Evolutionary conservation across 2,797 vertebrate genomes (phyloP).

Genomic region (Carapus acus): DNA sequence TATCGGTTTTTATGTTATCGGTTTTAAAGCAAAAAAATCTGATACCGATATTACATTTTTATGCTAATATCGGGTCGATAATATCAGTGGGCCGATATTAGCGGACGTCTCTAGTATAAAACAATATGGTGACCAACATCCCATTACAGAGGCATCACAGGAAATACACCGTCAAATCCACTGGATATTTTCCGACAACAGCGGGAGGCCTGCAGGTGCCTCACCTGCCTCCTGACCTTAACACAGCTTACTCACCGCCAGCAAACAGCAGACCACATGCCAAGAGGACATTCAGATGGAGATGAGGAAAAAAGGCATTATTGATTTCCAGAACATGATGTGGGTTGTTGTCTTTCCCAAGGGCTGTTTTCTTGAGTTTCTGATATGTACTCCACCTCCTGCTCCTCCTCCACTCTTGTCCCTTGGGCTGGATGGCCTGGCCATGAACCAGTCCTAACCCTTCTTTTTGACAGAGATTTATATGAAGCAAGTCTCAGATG

Average conservation of each 20-base stretch:
- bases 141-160: slow-evolving; percentile 32
- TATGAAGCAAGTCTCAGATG: slow-evolving; percentile 30
- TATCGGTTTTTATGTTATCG: too few relatives aligned
- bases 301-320: slow-evolving; percentile 39
- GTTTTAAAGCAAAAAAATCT: too few relatives aligned
- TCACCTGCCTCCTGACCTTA: slow-evolving; percentile 64
- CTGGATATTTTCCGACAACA: slow-evolving; percentile 53
- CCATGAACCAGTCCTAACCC: slow-evolving; percentile 46
- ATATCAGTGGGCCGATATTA: too few relatives aligned
- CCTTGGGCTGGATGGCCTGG: slow-evolving; percentile 38
- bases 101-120: too few relatives aligned
- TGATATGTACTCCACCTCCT: slow-evolving; percentile 32
- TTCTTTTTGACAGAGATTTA: slow-evolving; percentile 28
- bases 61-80: too few relatives aligned
- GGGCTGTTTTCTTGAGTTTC: slow-evolving; percentile 53
- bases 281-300: slow-evolving; percentile 47
- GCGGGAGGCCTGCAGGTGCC: slow-evolving; percentile 52
- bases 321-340: slow-evolving; percentile 62
- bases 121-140: slow-evolving; percentile 48
- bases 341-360: slow-evolving; percentile 60
- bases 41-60: too few relatives aligned
- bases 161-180: slow-evolving; percentile 39
- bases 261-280: slow-evolving; percentile 39
- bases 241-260: slow-evolving; percentile 62
- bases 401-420: slow-evolving; percentile 22